Evolutionary conservation across 2,888 invertebrate genomes (phyloP).

Genomic region (Sinopyrophorus schimmeli): DNA sequence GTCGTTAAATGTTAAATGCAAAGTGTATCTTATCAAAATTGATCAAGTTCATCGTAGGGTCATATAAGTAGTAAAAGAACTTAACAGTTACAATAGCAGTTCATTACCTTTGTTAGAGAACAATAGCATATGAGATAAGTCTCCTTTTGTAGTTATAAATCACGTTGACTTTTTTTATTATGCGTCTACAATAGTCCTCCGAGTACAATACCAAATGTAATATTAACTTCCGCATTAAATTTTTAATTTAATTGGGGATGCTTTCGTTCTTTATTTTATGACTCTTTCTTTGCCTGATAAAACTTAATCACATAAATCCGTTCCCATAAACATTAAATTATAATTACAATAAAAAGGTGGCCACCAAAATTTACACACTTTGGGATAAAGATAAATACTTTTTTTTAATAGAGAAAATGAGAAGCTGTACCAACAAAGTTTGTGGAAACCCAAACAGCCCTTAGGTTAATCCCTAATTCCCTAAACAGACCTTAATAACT

Average conservation of each 20-base stretch:
- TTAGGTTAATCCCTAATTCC: too few relatives aligned
- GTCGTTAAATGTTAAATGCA: background rate
- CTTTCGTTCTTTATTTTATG: constrained; percentile 4
- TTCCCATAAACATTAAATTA: background rate
- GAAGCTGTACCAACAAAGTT: too few relatives aligned
- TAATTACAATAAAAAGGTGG: too few relatives aligned
- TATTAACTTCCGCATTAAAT: constrained; percentile 39
- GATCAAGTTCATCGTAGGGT: constrained; percentile 24
- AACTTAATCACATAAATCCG: too few relatives aligned
- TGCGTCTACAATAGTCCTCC: constrained; percentile 35
- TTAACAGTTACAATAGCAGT: constrained; percentile 30
- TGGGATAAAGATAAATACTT: too few relatives aligned
- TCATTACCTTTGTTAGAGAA: constrained; percentile 40
- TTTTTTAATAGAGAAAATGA: too few relatives aligned
- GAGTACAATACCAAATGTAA: constrained; percentile 36
- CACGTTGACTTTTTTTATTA: constrained; percentile 38
- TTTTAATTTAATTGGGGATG: constrained; percentile 25
- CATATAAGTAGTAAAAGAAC: constrained; percentile 20
- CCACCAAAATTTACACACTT: too few relatives aligned
- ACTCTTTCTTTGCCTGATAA: too few relatives aligned
- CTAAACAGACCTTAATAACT: too few relatives aligned
- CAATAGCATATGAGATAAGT: constrained; percentile 40
- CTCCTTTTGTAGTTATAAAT: constrained; percentile 41
- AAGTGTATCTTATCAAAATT: constrained; percentile 28
- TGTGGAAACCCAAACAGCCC: too few relatives aligned